Percentiles rank a stretch among this genome's conserved stretches.
phyloP scores from a whole-genome alignment of 2,797 vertebrate genomes.

The Bovichtus variegatus region DNA sequence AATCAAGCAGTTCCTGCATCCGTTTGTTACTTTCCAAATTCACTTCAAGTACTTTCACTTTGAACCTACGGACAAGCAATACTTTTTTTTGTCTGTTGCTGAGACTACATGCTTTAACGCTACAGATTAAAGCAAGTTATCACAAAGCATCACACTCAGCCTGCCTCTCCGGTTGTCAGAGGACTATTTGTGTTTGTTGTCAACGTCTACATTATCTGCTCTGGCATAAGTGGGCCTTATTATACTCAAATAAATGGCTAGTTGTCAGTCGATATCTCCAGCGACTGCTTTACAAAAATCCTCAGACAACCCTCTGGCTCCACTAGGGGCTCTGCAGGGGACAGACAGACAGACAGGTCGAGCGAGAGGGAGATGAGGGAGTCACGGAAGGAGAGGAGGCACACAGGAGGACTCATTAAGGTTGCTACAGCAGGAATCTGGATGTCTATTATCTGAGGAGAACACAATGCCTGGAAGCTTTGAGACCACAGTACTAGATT shows the following conservation, averaged over 20 bases:
- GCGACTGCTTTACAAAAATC: slow-evolving; percentile 45
- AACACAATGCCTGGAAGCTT: slow-evolving; percentile 60
- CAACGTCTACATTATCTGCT: slow-evolving; percentile 56
- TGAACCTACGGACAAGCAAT: neutral
- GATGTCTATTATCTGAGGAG: slow-evolving; percentile 57
- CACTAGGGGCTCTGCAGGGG: slow-evolving; percentile 50
- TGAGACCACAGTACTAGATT: slow-evolving; percentile 38
- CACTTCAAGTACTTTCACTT: neutral
- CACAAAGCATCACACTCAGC: slow-evolving; percentile 42
- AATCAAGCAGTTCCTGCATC: neutral
- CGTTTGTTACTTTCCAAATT: neutral
- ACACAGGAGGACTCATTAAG: slow-evolving; percentile 61
- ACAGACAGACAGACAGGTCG: slow-evolving; percentile 38
- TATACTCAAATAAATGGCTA: slow-evolving; percentile 70
- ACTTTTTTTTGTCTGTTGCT: neutral
- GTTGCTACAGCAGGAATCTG: slow-evolving; percentile 44
- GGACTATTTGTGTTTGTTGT: slow-evolving; percentile 54
- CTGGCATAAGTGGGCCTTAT: slow-evolving; percentile 74
- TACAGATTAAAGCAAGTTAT: slow-evolving; percentile 52
- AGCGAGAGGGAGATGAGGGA: slow-evolving; percentile 26
- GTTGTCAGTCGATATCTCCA: slow-evolving; percentile 65
- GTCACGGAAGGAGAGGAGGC: slow-evolving; percentile 29
- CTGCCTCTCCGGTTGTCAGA: slow-evolving; percentile 45
- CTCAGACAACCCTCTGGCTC: slow-evolving; percentile 55
- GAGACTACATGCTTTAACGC: slow-evolving; percentile 11